phyloP scores from a whole-genome alignment of 2,888 invertebrate species.

The Heteromurus nitidus region DNA sequence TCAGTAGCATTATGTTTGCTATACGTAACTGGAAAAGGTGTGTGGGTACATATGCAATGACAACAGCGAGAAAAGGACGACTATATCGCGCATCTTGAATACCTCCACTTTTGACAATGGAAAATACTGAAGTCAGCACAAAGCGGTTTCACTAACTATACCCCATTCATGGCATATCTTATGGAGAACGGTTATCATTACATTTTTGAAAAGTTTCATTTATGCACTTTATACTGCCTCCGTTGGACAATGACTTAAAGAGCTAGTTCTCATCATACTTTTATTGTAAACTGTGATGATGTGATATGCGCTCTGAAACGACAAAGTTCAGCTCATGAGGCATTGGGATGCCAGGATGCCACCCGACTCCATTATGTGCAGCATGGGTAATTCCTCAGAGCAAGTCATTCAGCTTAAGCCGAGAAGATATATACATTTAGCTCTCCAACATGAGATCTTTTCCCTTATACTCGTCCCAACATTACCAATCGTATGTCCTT shows the following conservation, averaged over 20 bases:
- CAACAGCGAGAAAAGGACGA: constrained; percentile 28
- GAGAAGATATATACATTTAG: too few species aligned
- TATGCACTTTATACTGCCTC: constrained; percentile 20
- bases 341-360: too few species aligned
- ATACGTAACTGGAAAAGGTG: not conserved
- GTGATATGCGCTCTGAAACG: not conserved
- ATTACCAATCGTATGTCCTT: too few species aligned
- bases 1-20: not conserved
- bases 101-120: constrained; percentile 40
- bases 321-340: constrained; percentile 13
- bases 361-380: not conserved
- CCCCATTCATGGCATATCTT: not conserved
- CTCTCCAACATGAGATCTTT: not conserved
- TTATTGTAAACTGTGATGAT: not conserved
- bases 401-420: not conserved
- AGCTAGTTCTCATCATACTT: not conserved
- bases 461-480: too few species aligned
- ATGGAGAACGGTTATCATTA: constrained; percentile 6
- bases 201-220: constrained; percentile 31
- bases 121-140: constrained; percentile 11
- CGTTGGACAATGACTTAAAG: not conserved
- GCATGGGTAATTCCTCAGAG: not conserved
- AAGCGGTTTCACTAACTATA: too few species aligned
- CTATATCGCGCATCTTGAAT: too few species aligned
- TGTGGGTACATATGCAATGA: constrained; percentile 2